Evolutionary conservation across 2,888 invertebrate species (phyloP).

Genomic region (Apotomis capreana): DNA sequence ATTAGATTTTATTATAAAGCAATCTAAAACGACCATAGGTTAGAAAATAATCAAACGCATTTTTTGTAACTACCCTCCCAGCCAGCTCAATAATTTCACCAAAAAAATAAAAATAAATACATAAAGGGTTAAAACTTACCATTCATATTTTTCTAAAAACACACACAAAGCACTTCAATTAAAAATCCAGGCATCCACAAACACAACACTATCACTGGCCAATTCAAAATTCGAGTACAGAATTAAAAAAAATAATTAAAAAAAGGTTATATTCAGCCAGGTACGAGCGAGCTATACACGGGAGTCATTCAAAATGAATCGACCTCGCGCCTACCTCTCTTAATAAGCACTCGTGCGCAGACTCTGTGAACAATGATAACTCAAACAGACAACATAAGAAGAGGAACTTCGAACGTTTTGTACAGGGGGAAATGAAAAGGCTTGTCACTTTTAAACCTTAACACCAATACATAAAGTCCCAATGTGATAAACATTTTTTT

Average conservation of each 20-base stretch:
- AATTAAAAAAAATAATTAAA: background rate
- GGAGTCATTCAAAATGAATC: conserved; percentile 31
- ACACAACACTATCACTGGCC: conserved; percentile 38
- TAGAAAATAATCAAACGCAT: background rate
- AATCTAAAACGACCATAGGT: too few relatives aligned
- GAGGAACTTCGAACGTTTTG: too few relatives aligned
- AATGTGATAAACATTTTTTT: too few relatives aligned
- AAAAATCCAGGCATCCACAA: conserved; percentile 4
- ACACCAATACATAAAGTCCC: too few relatives aligned
- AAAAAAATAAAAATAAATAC: background rate
- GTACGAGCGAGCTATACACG: conserved; percentile 28
- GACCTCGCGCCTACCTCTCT: conserved; percentile 21
- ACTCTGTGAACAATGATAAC: background rate
- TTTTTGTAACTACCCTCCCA: background rate
- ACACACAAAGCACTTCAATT: conserved; percentile 20
- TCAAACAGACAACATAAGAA: background rate
- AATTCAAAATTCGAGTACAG: background rate
- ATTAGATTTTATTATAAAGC: too few relatives aligned
- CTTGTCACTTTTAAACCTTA: too few relatives aligned
- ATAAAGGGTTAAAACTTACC: conserved; percentile 17
- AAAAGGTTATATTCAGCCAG: conserved; percentile 20
- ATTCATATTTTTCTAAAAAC: conserved; percentile 11
- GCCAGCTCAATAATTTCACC: too few relatives aligned
- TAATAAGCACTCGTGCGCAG: conserved; percentile 36
- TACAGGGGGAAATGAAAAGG: too few relatives aligned